Conservation (phyloP, 2,888 invertebrate genomes). For the Andrena flavipes region DNA sequence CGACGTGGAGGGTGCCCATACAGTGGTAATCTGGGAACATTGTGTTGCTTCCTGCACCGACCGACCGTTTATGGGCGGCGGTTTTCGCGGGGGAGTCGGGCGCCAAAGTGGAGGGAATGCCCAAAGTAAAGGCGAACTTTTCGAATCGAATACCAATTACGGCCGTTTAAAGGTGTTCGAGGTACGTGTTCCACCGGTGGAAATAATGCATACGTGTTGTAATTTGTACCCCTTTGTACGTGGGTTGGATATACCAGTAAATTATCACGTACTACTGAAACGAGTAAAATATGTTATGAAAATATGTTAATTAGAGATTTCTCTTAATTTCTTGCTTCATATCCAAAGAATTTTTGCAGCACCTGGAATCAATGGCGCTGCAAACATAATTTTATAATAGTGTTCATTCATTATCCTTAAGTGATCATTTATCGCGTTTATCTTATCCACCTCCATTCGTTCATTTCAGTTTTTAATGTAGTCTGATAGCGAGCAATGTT, state of each 20-base stretch:
- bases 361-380: too few relatives aligned
- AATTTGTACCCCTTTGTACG: not conserved
- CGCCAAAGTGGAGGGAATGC: not conserved
- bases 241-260: not conserved
- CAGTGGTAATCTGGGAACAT: slow-evolving; percentile 22
- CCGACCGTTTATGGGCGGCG: slow-evolving; percentile 8
- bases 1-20: not conserved
- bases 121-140: not conserved
- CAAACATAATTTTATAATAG: too few relatives aligned
- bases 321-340: too few relatives aligned
- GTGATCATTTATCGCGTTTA: too few relatives aligned
- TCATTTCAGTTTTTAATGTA: too few relatives aligned
- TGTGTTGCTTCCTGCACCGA: slow-evolving; percentile 27
- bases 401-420: too few relatives aligned
- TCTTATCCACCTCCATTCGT: too few relatives aligned
- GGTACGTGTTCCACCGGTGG: not conserved
- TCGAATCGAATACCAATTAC: not conserved
- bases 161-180: not conserved
- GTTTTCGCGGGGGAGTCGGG: not conserved
- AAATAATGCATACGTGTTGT: not conserved
- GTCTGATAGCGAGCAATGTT: too few relatives aligned
- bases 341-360: too few relatives aligned
- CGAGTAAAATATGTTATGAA: too few relatives aligned
- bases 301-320: too few relatives aligned
- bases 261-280: too few relatives aligned